Conservation (phyloP, 2,888 invertebrate genomes). For the Monoplex corrugatus region DNA sequence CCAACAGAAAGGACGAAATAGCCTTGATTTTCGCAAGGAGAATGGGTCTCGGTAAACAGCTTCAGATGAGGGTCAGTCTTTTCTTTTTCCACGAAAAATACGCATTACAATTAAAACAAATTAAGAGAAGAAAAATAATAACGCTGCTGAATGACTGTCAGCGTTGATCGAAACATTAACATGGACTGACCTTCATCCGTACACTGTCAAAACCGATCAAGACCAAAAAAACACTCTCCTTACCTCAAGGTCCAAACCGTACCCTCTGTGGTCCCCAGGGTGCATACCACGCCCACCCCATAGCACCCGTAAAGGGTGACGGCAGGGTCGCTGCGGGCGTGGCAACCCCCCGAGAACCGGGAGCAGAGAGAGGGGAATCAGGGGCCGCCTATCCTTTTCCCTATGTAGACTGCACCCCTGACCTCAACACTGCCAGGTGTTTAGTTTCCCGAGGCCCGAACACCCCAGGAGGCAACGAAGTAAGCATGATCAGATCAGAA, state of each 20-base stretch:
- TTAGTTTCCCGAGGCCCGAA: conserved; percentile 51
- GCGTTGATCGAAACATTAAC: not conserved
- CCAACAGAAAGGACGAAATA: conserved; percentile 31
- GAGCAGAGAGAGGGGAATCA: conserved; percentile 45
- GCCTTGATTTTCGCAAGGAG: not conserved
- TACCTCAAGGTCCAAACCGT: conserved; percentile 38
- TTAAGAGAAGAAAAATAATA: not conserved
- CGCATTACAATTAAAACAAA: not conserved
- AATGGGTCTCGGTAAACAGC: not conserved
- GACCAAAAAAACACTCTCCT: conserved; percentile 39
- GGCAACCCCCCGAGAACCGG: conserved; percentile 53
- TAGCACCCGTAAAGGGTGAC: conserved; percentile 53
- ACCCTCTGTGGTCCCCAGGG: conserved; percentile 53
- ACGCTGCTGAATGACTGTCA: too few relatives aligned
- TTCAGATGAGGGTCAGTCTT: conserved; percentile 17
- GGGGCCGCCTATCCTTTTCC: conserved; percentile 12
- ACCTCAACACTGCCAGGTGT: conserved; percentile 49
- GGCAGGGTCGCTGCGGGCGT: conserved; percentile 57
- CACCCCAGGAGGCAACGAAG: conserved; percentile 57
- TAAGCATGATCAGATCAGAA: conserved; percentile 46
- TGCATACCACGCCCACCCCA: conserved; percentile 55
- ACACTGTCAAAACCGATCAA: too few relatives aligned
- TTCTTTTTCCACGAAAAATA: not conserved
- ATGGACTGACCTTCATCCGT: not conserved
- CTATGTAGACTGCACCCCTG: conserved; percentile 18